Percentiles rank a stretch among this genome's conserved stretches.
Conservation (phyloP, 2,797 vertebrate species). For the Tokudaia tokunoshimensis region DNA sequence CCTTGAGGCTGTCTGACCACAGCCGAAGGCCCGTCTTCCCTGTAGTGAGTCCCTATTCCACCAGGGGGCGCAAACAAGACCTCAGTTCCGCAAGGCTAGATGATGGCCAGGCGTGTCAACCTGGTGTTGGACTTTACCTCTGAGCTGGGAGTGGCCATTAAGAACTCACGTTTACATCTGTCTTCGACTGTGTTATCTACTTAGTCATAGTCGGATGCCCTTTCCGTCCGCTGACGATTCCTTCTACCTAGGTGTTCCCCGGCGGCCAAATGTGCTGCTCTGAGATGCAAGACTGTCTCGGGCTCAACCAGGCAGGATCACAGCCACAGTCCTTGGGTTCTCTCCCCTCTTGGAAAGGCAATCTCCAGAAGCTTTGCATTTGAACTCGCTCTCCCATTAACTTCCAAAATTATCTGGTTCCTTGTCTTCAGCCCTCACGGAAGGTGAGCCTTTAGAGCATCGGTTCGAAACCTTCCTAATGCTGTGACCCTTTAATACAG, state of each 20-base stretch:
- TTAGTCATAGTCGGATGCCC: neutral
- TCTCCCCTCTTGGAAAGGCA: neutral
- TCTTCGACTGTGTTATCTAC: neutral
- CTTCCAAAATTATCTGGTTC: neutral
- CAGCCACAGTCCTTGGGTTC: neutral
- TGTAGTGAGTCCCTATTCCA: neutral
- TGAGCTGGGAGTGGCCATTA: neutral
- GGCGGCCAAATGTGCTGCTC: neutral
- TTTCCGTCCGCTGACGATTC: too few species aligned
- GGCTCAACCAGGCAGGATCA: neutral
- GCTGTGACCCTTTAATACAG: neutral
- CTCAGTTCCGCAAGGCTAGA: neutral
- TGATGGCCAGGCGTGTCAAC: neutral
- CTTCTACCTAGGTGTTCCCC: neutral
- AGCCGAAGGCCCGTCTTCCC: neutral
- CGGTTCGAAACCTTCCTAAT: neutral
- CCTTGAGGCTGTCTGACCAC: neutral
- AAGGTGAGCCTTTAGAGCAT: neutral
- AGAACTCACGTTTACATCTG: neutral
- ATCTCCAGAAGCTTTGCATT: neutral
- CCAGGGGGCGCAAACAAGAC: neutral
- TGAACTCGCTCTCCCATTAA: rapidly evolving
- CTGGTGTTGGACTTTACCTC: neutral
- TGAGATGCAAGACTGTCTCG: neutral
- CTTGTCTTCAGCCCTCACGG: neutral